phyloP scores from a whole-genome alignment of 2,113 vertebrate species.

The Hippocampus abdominalis region DNA sequence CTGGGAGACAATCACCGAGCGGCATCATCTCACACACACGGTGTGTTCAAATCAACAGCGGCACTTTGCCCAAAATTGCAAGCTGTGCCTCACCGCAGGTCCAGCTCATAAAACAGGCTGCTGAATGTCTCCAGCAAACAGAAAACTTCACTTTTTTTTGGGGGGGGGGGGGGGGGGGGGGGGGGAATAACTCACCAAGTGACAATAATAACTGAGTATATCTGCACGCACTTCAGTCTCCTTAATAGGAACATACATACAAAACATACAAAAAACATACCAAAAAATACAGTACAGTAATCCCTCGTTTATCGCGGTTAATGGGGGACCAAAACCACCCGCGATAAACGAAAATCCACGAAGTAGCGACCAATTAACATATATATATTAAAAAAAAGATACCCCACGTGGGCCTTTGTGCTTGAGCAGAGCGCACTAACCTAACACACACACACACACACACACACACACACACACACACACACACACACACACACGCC shows the following conservation, averaged over 20 bases:
- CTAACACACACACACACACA: no score
- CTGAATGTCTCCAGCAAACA: conserved; percentile 2
- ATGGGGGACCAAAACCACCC: no score
- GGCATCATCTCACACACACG: background rate
- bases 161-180: background rate
- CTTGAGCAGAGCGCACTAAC: no score
- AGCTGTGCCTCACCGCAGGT: conserved; percentile 3
- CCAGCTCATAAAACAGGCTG: conserved; percentile 3
- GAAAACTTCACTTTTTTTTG: background rate
- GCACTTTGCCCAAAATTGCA: background rate
- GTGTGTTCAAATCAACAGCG: background rate
- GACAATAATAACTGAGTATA: conserved; percentile 18
- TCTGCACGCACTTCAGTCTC: conserved; percentile 38
- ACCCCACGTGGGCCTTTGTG: no score
- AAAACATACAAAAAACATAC: conserved; percentile 8
- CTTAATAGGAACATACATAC: conserved; percentile 32
- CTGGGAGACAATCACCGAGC: conserved; percentile 8
- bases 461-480: no score
- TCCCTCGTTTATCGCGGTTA: no score
- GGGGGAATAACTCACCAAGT: background rate
- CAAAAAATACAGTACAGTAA: no score
- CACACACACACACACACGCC: no score
- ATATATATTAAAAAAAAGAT: no score
- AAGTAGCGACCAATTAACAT: no score
- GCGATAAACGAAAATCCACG: no score